A percentile compares a stretch with the other conserved stretches of the same genome.
Evolutionary conservation across 2,797 vertebrate genomes (phyloP).

Genomic region (Malurus splendens): DNA sequence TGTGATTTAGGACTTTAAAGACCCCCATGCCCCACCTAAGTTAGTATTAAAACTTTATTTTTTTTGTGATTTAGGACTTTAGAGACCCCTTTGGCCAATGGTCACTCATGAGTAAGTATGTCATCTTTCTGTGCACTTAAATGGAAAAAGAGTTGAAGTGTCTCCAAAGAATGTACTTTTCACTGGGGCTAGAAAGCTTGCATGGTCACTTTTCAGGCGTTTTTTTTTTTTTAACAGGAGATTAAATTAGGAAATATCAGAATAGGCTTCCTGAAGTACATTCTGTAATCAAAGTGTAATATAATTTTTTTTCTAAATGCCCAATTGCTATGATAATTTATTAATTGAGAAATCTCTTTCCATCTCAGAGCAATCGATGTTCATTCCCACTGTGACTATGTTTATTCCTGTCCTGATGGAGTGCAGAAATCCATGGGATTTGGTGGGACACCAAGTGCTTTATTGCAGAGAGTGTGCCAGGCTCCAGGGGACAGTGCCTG

Average conservation of each 20-base stretch:
- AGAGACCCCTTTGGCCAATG: not conserved
- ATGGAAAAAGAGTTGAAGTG: constrained; percentile 6
- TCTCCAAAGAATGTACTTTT: constrained; percentile 22
- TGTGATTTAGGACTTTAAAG: constrained; percentile 4
- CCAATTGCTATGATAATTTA: not conserved
- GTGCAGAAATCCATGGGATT: not conserved
- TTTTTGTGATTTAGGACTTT: not conserved
- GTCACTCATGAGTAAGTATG: not conserved
- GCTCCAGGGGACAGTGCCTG: not conserved
- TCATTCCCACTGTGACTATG: not conserved
- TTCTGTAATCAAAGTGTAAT: not conserved
- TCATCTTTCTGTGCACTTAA: not conserved
- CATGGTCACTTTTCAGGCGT: not conserved
- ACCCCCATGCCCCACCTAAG: not conserved
- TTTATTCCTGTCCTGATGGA: not conserved
- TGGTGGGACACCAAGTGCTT: not conserved
- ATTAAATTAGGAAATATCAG: not conserved
- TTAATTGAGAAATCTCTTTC: not conserved
- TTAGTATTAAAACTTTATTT: not conserved
- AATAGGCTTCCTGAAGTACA: not conserved
- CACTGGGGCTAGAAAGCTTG: not conserved
- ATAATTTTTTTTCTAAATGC: not conserved
- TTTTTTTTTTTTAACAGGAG: not conserved
- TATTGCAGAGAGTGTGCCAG: accelerated
- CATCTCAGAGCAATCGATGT: not conserved